Evolutionary conservation across 2,797 vertebrate genomes (phyloP), one percentile per base, ranked within the genome.

Genomic region (Buphagus erythrorhynchus): DNA sequence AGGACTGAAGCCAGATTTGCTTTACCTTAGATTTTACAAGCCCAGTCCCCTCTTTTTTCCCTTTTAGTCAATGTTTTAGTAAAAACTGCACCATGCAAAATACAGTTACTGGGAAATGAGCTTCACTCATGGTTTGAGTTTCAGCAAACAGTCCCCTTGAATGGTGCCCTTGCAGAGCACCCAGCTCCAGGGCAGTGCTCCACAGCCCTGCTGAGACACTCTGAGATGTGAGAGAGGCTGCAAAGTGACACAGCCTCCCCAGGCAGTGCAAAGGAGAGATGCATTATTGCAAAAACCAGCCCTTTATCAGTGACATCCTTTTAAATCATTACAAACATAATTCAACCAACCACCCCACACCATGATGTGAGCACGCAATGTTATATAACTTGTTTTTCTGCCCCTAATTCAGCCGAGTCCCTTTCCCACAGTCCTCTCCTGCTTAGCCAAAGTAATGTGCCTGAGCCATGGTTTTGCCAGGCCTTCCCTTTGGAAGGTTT

Each of bases 281-380:
- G 14, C 38, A 14, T 33, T 11, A 18, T 11, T 28, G 73, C 73
- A 42, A 33, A 51, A 35, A 1, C 1, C 43, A 24, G 9, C 6
- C 4, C 2, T 22, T 11, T 15, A 35, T 7, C 46, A 15, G 19
- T 13, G 22, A 2, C 58, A 28, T 0, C 6, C 31, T 6, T 52
- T 35, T 26, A 43, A 52, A 35, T 28, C 46, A 11, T 7, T 33
- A 21, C 36, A 28, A 33, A 14, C 19, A 10, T 3, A 8, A 40
- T 13, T 13, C 31, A 17, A 17, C 14, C 35, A 59, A 38, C 28
- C 35, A n/a, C 8, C 45, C 5, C 6, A 18, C 31, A 28, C 10
- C 14, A 14, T 3, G 1, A 22, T 22, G 24, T 21, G 11, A 61
- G 16, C 14, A 28, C 2, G 0, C 12, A 19, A 1, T 17, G 15